A percentile compares a stretch with the other conserved stretches of the same genome.
phyloP scores from a whole-genome alignment of 2,113 vertebrate species.

The Vicugna pacos region DNA sequence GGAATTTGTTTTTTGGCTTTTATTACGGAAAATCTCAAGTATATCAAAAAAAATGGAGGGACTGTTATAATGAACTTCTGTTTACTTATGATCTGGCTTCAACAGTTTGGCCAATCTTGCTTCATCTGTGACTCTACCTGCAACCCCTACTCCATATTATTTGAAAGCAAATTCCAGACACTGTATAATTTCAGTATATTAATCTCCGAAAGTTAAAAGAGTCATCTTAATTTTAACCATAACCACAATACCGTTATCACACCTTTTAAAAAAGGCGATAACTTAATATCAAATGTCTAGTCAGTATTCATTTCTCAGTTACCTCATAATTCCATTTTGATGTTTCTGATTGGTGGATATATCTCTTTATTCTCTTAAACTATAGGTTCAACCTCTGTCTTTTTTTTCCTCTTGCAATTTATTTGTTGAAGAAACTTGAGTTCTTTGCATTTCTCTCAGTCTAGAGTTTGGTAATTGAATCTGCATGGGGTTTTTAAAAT shows the following conservation, averaged over 20 bases:
- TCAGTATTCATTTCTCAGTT: constrained; percentile 31
- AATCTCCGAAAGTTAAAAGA: not conserved
- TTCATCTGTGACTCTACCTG: not conserved
- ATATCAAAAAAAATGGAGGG: not conserved
- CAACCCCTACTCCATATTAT: not conserved
- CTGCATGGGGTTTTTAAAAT: not conserved
- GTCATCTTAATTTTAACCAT: not conserved
- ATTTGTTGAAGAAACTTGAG: constrained; percentile 8
- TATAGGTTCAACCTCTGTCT: not conserved
- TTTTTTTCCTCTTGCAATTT: not conserved
- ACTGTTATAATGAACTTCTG: not conserved
- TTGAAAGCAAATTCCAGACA: not conserved
- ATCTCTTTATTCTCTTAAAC: not conserved
- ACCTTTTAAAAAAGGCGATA: not conserved
- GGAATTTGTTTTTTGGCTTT: constrained; percentile 20
- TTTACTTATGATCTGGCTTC: not conserved
- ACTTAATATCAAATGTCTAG: not conserved
- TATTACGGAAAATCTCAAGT: constrained; percentile 20
- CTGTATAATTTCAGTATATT: not conserved
- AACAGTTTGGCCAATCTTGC: not conserved
- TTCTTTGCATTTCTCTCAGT: constrained; percentile 43
- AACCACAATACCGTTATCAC: not conserved
- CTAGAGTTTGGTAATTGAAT: constrained; percentile 28
- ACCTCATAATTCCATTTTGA: not conserved
- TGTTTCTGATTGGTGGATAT: constrained; percentile 9